Percentiles rank a stretch among this genome's conserved stretches.
These are phyloP conservation scores for Drosophila chauvacae DNA, from an alignment of 1,140 invertebrate genomes.

Conservation along the genomic window DNA sequence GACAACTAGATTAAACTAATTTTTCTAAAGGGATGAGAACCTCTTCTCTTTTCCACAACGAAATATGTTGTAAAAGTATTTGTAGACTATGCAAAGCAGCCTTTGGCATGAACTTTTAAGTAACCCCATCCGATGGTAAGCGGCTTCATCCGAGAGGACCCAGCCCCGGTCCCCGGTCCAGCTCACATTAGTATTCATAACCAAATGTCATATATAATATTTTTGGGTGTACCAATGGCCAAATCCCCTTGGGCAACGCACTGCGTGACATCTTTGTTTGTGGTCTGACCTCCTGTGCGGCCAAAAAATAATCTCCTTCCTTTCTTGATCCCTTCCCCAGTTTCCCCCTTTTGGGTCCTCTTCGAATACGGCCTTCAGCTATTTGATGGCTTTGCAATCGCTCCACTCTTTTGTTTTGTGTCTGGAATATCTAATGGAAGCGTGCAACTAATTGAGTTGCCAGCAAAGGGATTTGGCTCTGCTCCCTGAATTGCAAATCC, in stretches of 20 bases:
- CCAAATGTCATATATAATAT: constrained; percentile 79
- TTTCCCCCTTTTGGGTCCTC: constrained; percentile 6
- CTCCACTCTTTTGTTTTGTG: constrained; percentile 68
- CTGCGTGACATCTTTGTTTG: constrained; percentile 79
- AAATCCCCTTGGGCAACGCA: constrained; percentile 70
- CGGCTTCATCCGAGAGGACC: neutral
- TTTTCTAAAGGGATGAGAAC: neutral
- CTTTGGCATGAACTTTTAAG: constrained; percentile 32
- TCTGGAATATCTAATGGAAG: constrained; percentile 78
- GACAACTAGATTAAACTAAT: neutral
- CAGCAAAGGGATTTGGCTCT: constrained; percentile 34
- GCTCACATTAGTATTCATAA: constrained; percentile 74
- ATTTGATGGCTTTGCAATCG: constrained; percentile 81
- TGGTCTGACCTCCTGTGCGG: constrained; percentile 44
- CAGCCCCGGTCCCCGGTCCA: constrained; percentile 17
- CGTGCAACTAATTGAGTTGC: constrained; percentile 80
- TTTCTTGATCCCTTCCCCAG: constrained; percentile 15
- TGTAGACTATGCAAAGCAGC: constrained; percentile 26
- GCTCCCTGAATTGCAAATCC: constrained; percentile 49
- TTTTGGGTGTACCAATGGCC: constrained; percentile 53
- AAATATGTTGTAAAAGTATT: constrained; percentile 28
- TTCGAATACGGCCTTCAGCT: constrained; percentile 69
- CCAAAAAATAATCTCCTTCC: constrained; percentile 69
- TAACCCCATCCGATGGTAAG: constrained; percentile 13
- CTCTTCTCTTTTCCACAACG: neutral